These are phyloP conservation scores for Actenoides lindsayi DNA, from an alignment of 2,113 vertebrate genomes.

Conservation along the genomic window DNA sequence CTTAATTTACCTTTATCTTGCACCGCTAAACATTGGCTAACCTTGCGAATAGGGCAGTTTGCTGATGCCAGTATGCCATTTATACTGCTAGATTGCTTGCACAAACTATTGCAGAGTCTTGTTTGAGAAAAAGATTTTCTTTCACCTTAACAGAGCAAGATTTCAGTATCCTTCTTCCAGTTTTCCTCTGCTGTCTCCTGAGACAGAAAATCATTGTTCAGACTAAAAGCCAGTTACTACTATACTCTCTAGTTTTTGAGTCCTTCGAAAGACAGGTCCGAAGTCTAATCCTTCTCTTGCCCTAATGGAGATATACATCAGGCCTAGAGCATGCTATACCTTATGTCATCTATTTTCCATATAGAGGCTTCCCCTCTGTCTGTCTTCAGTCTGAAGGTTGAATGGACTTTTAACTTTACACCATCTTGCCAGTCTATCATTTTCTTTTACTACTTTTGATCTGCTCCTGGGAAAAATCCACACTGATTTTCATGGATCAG, in stretches of 20 bases:
- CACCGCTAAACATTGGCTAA: not conserved
- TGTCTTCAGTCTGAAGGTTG: not conserved
- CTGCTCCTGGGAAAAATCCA: not conserved
- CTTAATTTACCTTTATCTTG: not conserved
- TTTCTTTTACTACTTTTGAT: not conserved
- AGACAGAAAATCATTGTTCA: not conserved
- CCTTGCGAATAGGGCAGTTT: not conserved
- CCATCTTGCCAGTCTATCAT: not conserved
- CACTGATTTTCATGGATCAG: not conserved
- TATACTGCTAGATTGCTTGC: not conserved
- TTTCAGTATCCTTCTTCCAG: not conserved
- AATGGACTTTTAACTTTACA: not conserved
- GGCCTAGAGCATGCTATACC: not conserved
- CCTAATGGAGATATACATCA: not conserved
- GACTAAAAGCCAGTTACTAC: not conserved
- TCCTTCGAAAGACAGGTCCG: not conserved
- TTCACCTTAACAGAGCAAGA: not conserved
- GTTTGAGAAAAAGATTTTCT: not conserved
- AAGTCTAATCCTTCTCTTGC: not conserved
- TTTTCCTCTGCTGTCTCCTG: not conserved
- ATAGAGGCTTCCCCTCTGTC: not conserved
- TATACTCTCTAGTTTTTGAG: not conserved
- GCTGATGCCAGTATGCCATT: rapidly evolving
- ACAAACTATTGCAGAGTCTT: not conserved
- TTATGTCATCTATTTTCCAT: not conserved